Base-by-base conservation (phyloP, 2,113 vertebrate species). In the Solenodon paradoxus region DNA sequence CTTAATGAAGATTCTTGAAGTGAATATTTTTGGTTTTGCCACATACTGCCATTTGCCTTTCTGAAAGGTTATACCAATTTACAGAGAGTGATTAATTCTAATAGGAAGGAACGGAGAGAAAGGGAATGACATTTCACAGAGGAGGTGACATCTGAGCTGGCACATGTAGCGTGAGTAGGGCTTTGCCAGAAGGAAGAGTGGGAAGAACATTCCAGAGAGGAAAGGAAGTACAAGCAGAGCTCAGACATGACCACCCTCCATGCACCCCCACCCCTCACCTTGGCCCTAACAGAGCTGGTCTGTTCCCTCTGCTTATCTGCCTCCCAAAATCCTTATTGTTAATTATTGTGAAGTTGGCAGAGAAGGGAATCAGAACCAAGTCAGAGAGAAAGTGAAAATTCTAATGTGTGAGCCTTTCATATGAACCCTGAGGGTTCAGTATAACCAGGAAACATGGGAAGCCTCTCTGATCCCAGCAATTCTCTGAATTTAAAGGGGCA, bases 71-170 rank as follows among this genome's bases (percentile, higher is more conserved):
- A 75, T 51, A 38, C 77, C 81, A 57, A 19, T 92, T 92, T 88
- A 49, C 45, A 47, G 38, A 57, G 57, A 82, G 68, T 63, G 71
- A 83, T 87, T 87, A 68, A 86, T 45, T 92, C 51, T 61, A 74
- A 83, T 55, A 84, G 28, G 69, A 87, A n/a, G 35, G 59, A 85
- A 83, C 53, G 38, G 20, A 91, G 69, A 74, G 71, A 79, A 51
- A 9, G 16, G 38, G 40, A 80, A 28, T 88, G 51, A 69, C 75
- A 84, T 78, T 94, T 95, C 81, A 35, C 30, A 35, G 51, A 61
- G 35, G 64, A 81, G 77, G 42, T 79, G 92, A 51, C 92, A 57
- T 94, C 79, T 80, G 92, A 88, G 86, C 88, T 35, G 64, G 22
- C 26, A 68, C n/a, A 11, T 15, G 19, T 32, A 42, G 38, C 28